Conservation (phyloP, 2,888 invertebrate genomes). For the Salticus scenicus region DNA sequence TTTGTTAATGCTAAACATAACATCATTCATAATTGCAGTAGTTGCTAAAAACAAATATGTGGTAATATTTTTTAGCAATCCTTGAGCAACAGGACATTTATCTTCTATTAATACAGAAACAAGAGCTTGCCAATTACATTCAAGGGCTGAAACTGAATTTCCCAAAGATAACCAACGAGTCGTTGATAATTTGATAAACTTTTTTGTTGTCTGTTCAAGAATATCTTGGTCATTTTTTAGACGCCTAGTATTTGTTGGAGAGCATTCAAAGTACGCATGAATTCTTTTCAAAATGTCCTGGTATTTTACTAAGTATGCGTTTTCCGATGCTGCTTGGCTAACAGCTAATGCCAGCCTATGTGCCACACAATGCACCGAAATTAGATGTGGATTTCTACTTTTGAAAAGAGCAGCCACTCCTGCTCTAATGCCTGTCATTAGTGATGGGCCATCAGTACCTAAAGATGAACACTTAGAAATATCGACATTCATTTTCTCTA, state of each 20-base stretch:
- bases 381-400: neutral
- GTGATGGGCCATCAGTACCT: neutral
- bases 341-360: neutral
- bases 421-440: slow-evolving; percentile 3
- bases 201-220: neutral
- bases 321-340: slow-evolving; percentile 16
- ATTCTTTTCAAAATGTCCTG: slow-evolving; percentile 8
- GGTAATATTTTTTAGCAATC: no score
- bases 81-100: no score
- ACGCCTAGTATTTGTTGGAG: neutral
- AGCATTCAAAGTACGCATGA: neutral
- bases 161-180: neutral
- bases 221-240: neutral
- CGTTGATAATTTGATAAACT: neutral
- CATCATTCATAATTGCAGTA: no score
- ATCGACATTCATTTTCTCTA: neutral
- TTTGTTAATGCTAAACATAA: no score
- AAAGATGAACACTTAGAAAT: slow-evolving; percentile 9
- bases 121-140: neutral
- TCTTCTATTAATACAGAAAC: no score
- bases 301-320: slow-evolving; percentile 4
- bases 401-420: neutral
- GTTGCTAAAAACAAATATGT: no score
- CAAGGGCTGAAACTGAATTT: neutral
- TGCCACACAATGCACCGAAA: slow-evolving; percentile 5